Evolutionary conservation across 2,888 invertebrate species (phyloP), one percentile per base, ranked within the genome.

Genomic region (Stegophylla sp.): DNA sequence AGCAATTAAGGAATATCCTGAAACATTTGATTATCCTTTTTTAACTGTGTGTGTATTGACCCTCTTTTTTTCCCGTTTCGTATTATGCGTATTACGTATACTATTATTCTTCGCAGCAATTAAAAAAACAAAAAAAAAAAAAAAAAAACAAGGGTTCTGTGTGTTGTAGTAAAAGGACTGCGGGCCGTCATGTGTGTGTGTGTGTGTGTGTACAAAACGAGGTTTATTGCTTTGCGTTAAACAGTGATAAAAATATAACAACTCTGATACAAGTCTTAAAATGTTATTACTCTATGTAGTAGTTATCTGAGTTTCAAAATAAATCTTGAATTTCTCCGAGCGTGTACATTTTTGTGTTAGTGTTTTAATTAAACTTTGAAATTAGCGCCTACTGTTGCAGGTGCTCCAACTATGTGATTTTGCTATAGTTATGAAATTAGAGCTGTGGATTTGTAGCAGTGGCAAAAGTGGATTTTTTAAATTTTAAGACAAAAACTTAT

Each of bases 1-100:
- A 74, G 74, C 74, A 48, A 74, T 74, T 63, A 61, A 48, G 28
- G 73, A 61, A 73, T 61, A 63, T 63, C 28, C 48, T 74, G 20
- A 63, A 48, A 45, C 34, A 45, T 74, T 63, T 74, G 61, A 48
- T 74, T 63, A 28, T n/a, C 26, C 15, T 73, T 28, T 72, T 56
- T 48, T 28, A 13, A 45, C 45, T 15, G n/a, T 59, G n/a, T 26
- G 13, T n/a, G 12, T 20, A n/a, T 26, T 61, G 20, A 20, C 48
- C 48, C 20, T 48, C n/a, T 20, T 20, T 59, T 67, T 67, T 41
- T 45, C 7, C 15, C 20, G n/a, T n/a, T 10, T 56, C 17, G 20
- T 66, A 34, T 71, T 45, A 17, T 45, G 2, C 12, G 12, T 17
- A 13, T 61, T 28, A 17, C 10, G 28, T 13, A 61, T 53, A 53